Base-by-base conservation (phyloP, 2,888 invertebrate genomes). In the Watsonalla binaria region DNA sequence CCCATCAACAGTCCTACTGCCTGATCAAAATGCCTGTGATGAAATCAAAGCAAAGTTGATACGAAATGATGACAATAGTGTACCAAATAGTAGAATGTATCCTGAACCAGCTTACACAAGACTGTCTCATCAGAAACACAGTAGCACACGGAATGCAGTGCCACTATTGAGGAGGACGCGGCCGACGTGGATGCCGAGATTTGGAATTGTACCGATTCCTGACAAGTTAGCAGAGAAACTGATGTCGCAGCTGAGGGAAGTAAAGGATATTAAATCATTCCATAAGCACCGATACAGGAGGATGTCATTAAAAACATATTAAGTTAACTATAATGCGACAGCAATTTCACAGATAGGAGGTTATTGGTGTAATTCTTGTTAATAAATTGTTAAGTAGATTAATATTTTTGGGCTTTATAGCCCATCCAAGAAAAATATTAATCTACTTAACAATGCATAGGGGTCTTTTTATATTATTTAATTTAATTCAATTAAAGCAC, bases 161-260 rank as follows among this genome's bases (percentile, higher is more conserved):
- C 42, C 78, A 6, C 60, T 77, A 9, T 46, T 79, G 24, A 67
- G 80, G 47, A 70, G 71, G 47, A 80, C 74, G 0, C 78, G 77
- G 54, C 72, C 79, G 0, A 68, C 76, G 24, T 77, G 76, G 76
- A 60, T 78, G 47, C 78, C 85, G 0, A 82, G 78, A 52, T 83
- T 76, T 56, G 82, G 82, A n/a, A 78, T 86, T 8, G 7, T 48
- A 2, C 37, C 34, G 47, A 37, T 14, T 5, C 35, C 35, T 8
- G 46, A 47, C 7, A 52, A 54, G 1, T 46, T 61, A 33, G 61
- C 58, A 4, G 55, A 57, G 50, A 54, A 50, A 8, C 46, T 61
- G 11, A 61, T 59, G 55, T 51, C 55, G 4, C 61, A 57, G 34
- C 50, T 61, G 45, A 57, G 61, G 11, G 53, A 52, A 6, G 54